Conservation (phyloP, 2,113 vertebrate species). For the Chiloscyllium plagiosum region DNA sequence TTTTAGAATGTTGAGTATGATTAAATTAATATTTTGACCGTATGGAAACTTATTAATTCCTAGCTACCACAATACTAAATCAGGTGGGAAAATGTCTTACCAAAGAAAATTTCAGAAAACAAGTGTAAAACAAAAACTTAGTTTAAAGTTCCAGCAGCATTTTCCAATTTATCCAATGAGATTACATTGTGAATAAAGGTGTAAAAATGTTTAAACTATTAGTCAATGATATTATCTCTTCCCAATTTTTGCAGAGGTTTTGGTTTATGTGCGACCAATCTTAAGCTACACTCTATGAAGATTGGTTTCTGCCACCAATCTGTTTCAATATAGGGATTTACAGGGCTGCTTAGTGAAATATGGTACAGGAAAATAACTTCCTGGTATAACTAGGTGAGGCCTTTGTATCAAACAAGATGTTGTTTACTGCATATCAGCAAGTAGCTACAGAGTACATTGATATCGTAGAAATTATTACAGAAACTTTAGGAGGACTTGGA, state of each 20-base stretch:
- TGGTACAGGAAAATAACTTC: too few species aligned
- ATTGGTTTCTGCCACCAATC: too few species aligned
- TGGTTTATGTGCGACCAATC: too few species aligned
- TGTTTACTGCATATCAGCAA: too few species aligned
- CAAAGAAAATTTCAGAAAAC: neutral
- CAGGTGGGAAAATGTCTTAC: neutral
- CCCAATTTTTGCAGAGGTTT: neutral
- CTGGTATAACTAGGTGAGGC: too few species aligned
- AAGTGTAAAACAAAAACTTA: neutral
- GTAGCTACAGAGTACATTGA: too few species aligned
- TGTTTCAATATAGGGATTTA: too few species aligned
- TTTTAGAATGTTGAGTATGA: neutral
- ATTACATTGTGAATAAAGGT: neutral
- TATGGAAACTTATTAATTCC: neutral
- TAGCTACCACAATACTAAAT: neutral
- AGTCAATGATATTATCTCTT: neutral
- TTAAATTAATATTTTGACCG: neutral
- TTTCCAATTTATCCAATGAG: neutral
- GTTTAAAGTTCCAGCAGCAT: neutral
- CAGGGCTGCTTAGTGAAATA: too few species aligned
- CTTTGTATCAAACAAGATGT: too few species aligned
- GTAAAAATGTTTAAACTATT: neutral
- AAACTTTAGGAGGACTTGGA: too few species aligned
- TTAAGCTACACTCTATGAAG: too few species aligned
- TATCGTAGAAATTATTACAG: too few species aligned